Evolutionary conservation across 2,888 invertebrate species (phyloP).

Genomic region (Sarcophaga rosellei): DNA sequence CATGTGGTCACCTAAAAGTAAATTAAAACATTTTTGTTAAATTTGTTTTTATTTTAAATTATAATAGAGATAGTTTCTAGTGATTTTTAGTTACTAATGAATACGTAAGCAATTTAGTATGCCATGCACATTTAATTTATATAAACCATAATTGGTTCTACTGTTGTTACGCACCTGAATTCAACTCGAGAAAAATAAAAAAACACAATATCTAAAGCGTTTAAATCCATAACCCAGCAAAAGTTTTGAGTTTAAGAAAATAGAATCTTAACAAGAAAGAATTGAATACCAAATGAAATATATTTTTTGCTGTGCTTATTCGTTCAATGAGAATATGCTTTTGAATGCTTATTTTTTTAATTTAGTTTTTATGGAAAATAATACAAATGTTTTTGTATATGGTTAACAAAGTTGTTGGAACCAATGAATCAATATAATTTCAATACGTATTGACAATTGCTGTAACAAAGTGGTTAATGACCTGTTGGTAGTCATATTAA

Average conservation of each 20-base stretch:
- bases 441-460: constrained; percentile 57
- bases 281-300: not conserved
- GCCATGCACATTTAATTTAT: constrained; percentile 78
- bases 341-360: constrained; percentile 4
- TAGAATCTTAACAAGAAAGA: not conserved
- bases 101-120: constrained; percentile 67
- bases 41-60: not conserved
- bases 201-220: not conserved
- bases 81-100: not conserved
- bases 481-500: constrained; percentile 52
- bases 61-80: constrained; percentile 23
- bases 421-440: constrained; percentile 45
- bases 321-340: not conserved
- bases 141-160: constrained; percentile 80
- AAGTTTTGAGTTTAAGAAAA: not conserved
- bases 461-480: constrained; percentile 66
- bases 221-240: constrained; percentile 35
- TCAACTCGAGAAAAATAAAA: constrained; percentile 35
- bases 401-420: constrained; percentile 45
- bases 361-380: constrained; percentile 50
- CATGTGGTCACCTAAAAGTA: too few relatives aligned
- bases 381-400: constrained; percentile 59
- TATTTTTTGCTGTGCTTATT: constrained; percentile 18
- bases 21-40: not conserved
- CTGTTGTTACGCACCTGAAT: constrained; percentile 78